These are phyloP conservation scores for Mantis religiosa DNA, from an alignment of 2,888 invertebrate genomes.

Conservation along the genomic window DNA sequence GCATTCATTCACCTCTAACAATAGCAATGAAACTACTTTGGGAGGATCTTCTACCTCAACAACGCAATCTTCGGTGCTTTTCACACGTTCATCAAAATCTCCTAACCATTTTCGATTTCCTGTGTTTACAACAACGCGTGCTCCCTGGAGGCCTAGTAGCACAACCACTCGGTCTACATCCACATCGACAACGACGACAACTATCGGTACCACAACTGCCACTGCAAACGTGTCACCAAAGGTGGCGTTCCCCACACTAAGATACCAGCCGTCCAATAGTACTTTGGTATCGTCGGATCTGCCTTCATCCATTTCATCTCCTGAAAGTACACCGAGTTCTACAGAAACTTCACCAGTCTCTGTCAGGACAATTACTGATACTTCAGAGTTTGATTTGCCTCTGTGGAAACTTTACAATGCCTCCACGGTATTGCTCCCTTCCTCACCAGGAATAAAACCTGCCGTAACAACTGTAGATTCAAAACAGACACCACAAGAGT, in stretches of 20 bases:
- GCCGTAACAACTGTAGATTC: not conserved
- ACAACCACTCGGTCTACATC: constrained; percentile 36
- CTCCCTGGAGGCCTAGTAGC: not conserved
- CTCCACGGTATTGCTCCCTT: not conserved
- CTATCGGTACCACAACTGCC: not conserved
- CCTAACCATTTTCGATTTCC: not conserved
- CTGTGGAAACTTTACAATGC: constrained; percentile 2
- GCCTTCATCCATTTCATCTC: not conserved
- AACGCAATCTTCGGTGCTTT: not conserved
- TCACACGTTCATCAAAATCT: not conserved
- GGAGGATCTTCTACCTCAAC: not conserved
- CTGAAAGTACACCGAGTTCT: not conserved
- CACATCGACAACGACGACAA: constrained; percentile 42
- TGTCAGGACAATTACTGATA: not conserved
- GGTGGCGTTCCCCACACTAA: not conserved
- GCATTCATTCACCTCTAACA: not conserved
- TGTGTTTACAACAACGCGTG: not conserved
- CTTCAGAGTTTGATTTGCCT: not conserved
- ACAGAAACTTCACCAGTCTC: not conserved
- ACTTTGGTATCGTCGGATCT: too few species aligned
- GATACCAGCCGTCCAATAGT: too few species aligned
- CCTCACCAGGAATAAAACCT: not conserved
- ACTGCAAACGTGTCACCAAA: not conserved
- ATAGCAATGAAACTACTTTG: not conserved
- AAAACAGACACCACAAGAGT: not conserved